Conservation (phyloP, 2,113 vertebrate species). For the Ellobius talpinus region DNA sequence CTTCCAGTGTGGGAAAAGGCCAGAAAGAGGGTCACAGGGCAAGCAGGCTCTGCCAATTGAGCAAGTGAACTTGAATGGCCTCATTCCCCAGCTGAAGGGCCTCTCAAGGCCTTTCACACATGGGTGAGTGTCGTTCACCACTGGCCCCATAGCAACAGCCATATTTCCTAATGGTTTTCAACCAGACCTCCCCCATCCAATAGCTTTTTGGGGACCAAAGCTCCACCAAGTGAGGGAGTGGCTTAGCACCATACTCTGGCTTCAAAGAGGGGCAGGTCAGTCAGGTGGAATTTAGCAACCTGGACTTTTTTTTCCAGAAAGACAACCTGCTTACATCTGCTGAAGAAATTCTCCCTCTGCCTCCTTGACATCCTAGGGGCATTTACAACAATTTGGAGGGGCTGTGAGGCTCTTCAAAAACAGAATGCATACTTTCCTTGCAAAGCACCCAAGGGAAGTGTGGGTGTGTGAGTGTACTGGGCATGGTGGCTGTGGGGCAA, state of each 20-base stretch:
- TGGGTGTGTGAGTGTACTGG: accelerated
- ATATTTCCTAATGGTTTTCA: neutral
- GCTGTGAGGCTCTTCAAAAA: neutral
- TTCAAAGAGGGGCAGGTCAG: neutral
- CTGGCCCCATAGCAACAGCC: neutral
- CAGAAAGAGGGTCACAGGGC: neutral
- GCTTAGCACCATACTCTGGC: neutral
- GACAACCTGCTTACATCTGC: neutral
- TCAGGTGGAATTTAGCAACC: neutral
- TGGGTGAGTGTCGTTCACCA: neutral
- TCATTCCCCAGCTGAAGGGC: neutral
- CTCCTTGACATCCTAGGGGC: neutral
- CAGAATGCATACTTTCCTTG: neutral
- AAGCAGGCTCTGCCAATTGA: neutral
- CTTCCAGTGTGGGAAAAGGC: neutral
- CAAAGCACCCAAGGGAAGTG: neutral
- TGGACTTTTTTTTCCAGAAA: neutral
- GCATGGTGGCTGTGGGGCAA: neutral
- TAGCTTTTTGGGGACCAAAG: neutral
- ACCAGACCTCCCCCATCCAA: too few species aligned
- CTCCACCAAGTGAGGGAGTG: neutral
- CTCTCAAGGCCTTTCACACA: neutral
- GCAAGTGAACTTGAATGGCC: neutral
- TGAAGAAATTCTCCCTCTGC: neutral
- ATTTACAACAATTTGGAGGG: neutral